phyloP scores from a whole-genome alignment of 2,888 invertebrate species.

The Trilocha varians region DNA sequence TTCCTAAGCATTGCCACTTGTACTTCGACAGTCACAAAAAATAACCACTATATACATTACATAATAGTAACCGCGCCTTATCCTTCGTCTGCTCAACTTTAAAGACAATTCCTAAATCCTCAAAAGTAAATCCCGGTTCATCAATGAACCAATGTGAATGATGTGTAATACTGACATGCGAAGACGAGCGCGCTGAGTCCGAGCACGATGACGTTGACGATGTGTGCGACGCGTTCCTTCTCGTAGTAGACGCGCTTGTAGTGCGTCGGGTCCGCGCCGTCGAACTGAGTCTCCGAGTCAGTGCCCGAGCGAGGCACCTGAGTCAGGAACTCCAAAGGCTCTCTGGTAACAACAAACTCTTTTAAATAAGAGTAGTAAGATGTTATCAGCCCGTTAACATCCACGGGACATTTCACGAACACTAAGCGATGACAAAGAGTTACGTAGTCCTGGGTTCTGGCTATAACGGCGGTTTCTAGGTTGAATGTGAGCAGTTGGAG shows the following conservation, averaged over 20 bases:
- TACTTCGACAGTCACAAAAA: too few species aligned
- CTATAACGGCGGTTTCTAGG: too few species aligned
- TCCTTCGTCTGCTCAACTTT: too few species aligned
- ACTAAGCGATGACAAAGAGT: too few species aligned
- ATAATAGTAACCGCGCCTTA: too few species aligned
- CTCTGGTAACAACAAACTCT: neutral
- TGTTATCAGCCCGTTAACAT: too few species aligned
- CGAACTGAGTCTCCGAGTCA: neutral
- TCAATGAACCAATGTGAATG: neutral
- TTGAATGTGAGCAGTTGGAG: too few species aligned
- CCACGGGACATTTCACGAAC: too few species aligned
- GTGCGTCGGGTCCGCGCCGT: conserved; percentile 9
- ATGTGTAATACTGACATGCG: conserved; percentile 57
- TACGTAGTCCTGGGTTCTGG: too few species aligned
- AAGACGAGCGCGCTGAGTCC: conserved; percentile 67
- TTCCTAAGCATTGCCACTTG: too few species aligned
- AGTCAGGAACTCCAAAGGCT: neutral
- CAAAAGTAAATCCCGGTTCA: neutral
- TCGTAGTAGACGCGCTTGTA: conserved; percentile 27
- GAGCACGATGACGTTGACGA: conserved; percentile 53
- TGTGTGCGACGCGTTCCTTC: conserved; percentile 39
- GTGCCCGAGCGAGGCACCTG: neutral
- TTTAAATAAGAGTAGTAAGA: too few species aligned
- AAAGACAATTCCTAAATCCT: neutral
- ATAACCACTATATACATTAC: too few species aligned